Conservation (phyloP, 1,140 invertebrate species). For the Homarus americanus region DNA sequence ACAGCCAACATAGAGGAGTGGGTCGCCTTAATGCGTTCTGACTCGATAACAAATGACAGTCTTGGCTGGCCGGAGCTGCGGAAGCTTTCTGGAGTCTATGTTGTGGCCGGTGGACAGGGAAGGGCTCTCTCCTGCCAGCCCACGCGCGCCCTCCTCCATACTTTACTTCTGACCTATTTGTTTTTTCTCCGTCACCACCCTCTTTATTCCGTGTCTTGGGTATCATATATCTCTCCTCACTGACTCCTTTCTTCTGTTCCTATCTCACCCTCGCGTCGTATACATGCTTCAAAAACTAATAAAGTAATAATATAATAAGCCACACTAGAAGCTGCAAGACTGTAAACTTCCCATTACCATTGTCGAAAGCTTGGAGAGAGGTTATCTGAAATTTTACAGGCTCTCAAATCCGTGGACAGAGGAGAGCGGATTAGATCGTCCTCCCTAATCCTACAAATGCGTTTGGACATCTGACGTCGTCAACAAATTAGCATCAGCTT, state of each 20-base stretch:
- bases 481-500: constrained; percentile 53
- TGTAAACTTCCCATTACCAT: constrained; percentile 52
- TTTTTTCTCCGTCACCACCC: background rate
- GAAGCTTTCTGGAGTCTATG: constrained; percentile 49
- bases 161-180: background rate
- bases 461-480: constrained; percentile 56
- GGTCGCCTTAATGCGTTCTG: constrained; percentile 60
- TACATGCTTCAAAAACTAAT: background rate
- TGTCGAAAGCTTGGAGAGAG: constrained; percentile 40
- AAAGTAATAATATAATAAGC: background rate
- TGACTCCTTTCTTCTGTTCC: background rate
- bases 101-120: constrained; percentile 35
- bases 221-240: background rate
- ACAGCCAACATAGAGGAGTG: constrained; percentile 35
- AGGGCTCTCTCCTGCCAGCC: constrained; percentile 28
- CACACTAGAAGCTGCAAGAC: background rate
- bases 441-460: constrained; percentile 49
- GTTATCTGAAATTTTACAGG: constrained; percentile 65
- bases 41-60: constrained; percentile 66
- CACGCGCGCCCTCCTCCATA: background rate
- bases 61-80: constrained; percentile 19
- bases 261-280: background rate
- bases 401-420: constrained; percentile 55
- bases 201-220: background rate
- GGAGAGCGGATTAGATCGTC: constrained; percentile 61